Conservation (phyloP, 1,140 invertebrate species). For the Diachasmimorpha longicaudata region DNA sequence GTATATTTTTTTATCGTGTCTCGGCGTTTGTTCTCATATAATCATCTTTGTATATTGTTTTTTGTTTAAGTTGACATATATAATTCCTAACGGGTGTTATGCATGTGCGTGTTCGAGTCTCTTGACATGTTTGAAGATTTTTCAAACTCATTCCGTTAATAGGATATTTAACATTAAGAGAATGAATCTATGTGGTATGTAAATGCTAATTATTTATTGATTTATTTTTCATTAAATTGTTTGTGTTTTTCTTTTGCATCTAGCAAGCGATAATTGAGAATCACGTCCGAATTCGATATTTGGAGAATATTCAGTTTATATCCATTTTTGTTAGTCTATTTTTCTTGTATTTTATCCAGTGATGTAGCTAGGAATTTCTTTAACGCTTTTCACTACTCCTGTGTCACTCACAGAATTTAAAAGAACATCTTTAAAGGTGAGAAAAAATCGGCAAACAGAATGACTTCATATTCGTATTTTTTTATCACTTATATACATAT, state of each 20-base stretch:
- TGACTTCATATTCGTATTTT: neutral
- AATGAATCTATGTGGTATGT: slow-evolving; percentile 33
- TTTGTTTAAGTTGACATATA: neutral
- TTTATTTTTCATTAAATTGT: slow-evolving; percentile 29
- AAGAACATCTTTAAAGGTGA: neutral
- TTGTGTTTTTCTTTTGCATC: neutral
- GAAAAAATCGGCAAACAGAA: neutral
- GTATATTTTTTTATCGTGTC: slow-evolving; percentile 2
- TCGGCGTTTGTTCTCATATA: slow-evolving; percentile 1
- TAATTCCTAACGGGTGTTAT: neutral
- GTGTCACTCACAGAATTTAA: neutral
- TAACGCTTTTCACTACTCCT: neutral
- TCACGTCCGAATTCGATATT: slow-evolving; percentile 25
- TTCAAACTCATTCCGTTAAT: slow-evolving; percentile 33
- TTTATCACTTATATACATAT: slow-evolving; percentile 17
- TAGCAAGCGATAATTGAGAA: slow-evolving; percentile 41
- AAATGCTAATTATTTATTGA: slow-evolving; percentile 34
- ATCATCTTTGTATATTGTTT: slow-evolving; percentile 7
- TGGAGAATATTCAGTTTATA: slow-evolving; percentile 1
- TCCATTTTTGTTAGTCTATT: neutral
- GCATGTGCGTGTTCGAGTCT: slow-evolving; percentile 15
- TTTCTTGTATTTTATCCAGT: slow-evolving; percentile 1
- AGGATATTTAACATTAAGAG: slow-evolving; percentile 38
- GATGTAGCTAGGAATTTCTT: neutral
- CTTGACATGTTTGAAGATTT: slow-evolving; percentile 18